Evolutionary conservation across 2,797 vertebrate species (phyloP).

Genomic region (Halcyon smyrnensis): DNA sequence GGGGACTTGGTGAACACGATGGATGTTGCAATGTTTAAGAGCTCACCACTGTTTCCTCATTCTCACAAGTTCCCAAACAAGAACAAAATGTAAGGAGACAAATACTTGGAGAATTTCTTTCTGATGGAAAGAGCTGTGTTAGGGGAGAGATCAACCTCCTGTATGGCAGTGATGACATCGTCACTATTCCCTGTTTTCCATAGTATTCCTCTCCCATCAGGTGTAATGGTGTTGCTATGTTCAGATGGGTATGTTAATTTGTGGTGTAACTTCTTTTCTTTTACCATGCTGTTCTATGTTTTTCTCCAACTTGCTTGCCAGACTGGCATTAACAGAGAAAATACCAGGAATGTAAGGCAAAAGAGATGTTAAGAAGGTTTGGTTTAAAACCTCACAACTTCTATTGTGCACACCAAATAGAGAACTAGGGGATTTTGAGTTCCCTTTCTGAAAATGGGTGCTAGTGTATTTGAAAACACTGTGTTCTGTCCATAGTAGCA

Average conservation of each 20-base stretch:
- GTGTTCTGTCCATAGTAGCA: background rate
- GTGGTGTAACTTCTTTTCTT: background rate
- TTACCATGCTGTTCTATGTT: too few species aligned
- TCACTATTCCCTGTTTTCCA: rapidly evolving
- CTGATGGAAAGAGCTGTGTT: background rate
- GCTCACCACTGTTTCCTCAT: background rate
- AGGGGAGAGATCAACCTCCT: background rate
- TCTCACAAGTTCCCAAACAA: background rate
- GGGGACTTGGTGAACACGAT: background rate
- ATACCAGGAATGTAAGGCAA: background rate
- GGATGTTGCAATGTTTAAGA: rapidly evolving
- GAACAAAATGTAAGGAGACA: background rate
- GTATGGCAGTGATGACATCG: background rate
- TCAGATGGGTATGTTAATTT: background rate
- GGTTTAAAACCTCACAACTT: background rate
- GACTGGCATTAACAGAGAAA: too few species aligned
- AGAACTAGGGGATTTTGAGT: background rate
- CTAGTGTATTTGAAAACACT: background rate
- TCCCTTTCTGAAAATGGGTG: background rate
- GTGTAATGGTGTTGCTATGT: background rate
- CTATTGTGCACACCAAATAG: rapidly evolving
- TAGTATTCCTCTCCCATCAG: background rate
- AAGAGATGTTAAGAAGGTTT: background rate
- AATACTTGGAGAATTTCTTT: background rate
- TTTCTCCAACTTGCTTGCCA: background rate